Evolutionary conservation across 1,140 invertebrate species (phyloP), one percentile per base, ranked within the genome.

Genomic region (Calephelis nemesis): DNA sequence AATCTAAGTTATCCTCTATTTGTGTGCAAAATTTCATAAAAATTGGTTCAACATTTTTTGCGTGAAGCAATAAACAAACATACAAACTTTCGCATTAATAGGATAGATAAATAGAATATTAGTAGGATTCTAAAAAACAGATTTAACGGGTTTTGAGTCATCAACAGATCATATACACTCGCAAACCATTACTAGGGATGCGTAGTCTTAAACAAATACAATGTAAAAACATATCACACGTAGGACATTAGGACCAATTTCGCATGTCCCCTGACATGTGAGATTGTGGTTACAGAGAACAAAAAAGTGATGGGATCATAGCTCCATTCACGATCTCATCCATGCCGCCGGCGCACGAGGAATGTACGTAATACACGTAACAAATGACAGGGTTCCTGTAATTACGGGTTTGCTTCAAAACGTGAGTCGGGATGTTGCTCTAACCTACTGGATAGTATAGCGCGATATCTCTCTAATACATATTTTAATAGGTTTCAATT

Each of bases 301-400:
- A 47, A 47, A 65, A 71, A 71, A 71, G 67, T 67, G 65, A 67
- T 71, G 15, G 49, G 64, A 69, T 69, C 67, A 73, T 73, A 73
- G 64, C 62, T 64, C 47, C 47, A 66, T 65, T 70, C 71, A 69
- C 67, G 70, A 72, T 72, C 67, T 65, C 64, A 60, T 47, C 65
- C 54, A 63, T 69, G 68, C 68, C 68, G 42, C 45, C 71, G 68
- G 60, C 67, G 15, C 47, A 58, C 40, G 30, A 73, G 65, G 65
- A 70, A 54, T 65, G 68, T 64, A 58, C 54, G 62, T 67, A 71
- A 71, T 71, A 58, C 54, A 58, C 39, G 65, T 69, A 67, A 39
- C 47, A 69, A 69, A 73, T 73, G 71, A 73, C 71, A 73, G 68
- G 66, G 71, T 65, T 39, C 62, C 58, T 69, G 68, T 69, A 67